Evolutionary conservation across 2,113 vertebrate species (phyloP).

Genomic region (Microcebus murinus): DNA sequence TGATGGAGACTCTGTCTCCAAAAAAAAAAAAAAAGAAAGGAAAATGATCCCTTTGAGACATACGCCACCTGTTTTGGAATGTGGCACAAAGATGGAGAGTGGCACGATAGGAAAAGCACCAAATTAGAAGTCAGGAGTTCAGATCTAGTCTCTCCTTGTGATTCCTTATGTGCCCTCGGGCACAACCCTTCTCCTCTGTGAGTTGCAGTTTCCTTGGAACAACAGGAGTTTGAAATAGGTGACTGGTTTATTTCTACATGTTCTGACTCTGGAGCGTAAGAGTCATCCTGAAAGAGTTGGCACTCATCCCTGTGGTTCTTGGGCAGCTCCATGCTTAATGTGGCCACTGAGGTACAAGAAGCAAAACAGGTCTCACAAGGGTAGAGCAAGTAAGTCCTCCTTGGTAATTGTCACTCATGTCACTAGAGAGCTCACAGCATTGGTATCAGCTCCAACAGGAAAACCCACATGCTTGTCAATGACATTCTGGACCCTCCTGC

Average conservation of each 20-base stretch:
- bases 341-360: neutral
- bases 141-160: neutral
- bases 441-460: slow-evolving; percentile 49
- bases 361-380: neutral
- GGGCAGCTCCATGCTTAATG: neutral
- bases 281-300: neutral
- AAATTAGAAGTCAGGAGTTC: neutral
- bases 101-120: neutral
- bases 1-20: too few species aligned
- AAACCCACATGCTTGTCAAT: slow-evolving; percentile 34
- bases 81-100: neutral
- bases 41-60: neutral
- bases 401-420: neutral
- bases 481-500: neutral
- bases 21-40: too few species aligned
- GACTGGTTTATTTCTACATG: neutral
- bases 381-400: neutral
- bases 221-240: neutral
- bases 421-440: neutral
- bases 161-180: neutral
- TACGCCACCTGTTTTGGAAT: neutral
- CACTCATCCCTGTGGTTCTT: neutral
- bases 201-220: neutral
- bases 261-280: neutral
- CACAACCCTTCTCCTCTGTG: neutral